phyloP scores from a whole-genome alignment of 2,797 vertebrate genomes.

The Acanthurus tractus region DNA sequence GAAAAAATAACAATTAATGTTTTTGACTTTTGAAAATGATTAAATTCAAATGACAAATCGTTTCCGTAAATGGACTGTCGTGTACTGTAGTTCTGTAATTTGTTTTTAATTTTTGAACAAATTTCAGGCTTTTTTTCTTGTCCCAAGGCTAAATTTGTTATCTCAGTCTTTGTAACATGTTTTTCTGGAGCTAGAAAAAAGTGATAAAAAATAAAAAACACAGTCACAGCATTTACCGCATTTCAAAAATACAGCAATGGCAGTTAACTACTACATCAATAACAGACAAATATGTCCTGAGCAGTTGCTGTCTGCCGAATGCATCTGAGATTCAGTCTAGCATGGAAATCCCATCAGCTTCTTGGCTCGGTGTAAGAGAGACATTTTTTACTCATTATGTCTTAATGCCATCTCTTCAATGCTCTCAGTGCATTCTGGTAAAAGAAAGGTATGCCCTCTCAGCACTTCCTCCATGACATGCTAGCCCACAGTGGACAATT shows the following conservation, averaged over 20 bases:
- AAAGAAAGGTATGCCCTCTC: slow-evolving; percentile 71
- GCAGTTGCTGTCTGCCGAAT: slow-evolving; percentile 55
- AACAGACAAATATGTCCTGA: slow-evolving; percentile 70
- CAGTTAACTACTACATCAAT: slow-evolving; percentile 63
- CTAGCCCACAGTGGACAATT: slow-evolving; percentile 56
- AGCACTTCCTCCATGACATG: slow-evolving; percentile 68
- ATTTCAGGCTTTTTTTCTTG: slow-evolving; percentile 22
- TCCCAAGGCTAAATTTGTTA: slow-evolving; percentile 12
- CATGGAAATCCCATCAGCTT: slow-evolving; percentile 77
- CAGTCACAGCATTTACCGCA: slow-evolving; percentile 44
- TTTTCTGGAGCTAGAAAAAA: background rate
- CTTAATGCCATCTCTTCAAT: slow-evolving; percentile 75
- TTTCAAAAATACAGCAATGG: slow-evolving; percentile 49
- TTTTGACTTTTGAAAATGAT: slow-evolving; percentile 49
- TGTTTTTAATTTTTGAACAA: slow-evolving; percentile 36
- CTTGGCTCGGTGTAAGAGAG: slow-evolving; percentile 70
- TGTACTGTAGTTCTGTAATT: slow-evolving; percentile 44
- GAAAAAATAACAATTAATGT: slow-evolving; percentile 12
- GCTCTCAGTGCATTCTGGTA: slow-evolving; percentile 71
- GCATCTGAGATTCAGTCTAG: slow-evolving; percentile 68
- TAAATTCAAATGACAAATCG: slow-evolving; percentile 45
- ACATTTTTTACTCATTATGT: slow-evolving; percentile 75
- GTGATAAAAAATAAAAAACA: slow-evolving; percentile 7
- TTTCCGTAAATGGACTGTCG: slow-evolving; percentile 43
- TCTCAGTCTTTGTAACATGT: slow-evolving; percentile 16